Evolutionary conservation across 2,113 vertebrate genomes (phyloP), one percentile per base, ranked within the genome.

Genomic region (Paralichthys olivaceus): DNA sequence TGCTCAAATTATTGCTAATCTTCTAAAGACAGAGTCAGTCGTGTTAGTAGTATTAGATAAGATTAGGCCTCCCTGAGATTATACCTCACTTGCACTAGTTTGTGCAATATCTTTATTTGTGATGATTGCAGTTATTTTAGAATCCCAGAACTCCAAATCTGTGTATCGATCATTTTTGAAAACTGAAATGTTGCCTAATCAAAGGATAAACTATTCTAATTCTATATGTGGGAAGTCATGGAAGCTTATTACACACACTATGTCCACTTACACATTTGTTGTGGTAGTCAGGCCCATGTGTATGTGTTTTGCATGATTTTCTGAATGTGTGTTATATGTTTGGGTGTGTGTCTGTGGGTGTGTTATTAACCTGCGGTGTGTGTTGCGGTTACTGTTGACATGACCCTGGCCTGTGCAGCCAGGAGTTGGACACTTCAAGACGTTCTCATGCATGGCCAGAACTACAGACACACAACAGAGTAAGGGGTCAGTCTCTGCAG

Each of bases 311-410:
- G 32, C 32, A 34, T 40, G 12, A 40, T 40, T 40, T 13, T 9
- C 37, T 40, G 37, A 40, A 40, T 11, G 2, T 40, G 37, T 40
- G 37, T 40, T 40, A 12, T n/a, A 1, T 69, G 56, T 66, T 17
- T 58, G 73, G 14, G 43, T 61, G 43, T 22, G 25, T 8, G 70
- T 49, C 47, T 74, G 47, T 62, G 67, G 57, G 25, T 54, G 40
- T 74, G 69, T 60, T 17, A 73, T 76, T 74, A 69, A 99, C 98
- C 98, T 99, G 89, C 98, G 95, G 90, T 99, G 98, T 19, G 98
- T 98, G 94, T 98, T 99, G 81, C 98, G 96, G 93, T 99, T 99
- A 94, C 98, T 99, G 94, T 99, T 99, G 89, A 99, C 98, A 17
- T 99, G 98, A 68, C 98, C 98, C 92, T 99, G 97, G 84, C 98